Base-by-base conservation (phyloP, 2,113 vertebrate species). In the Grantiella picta region DNA sequence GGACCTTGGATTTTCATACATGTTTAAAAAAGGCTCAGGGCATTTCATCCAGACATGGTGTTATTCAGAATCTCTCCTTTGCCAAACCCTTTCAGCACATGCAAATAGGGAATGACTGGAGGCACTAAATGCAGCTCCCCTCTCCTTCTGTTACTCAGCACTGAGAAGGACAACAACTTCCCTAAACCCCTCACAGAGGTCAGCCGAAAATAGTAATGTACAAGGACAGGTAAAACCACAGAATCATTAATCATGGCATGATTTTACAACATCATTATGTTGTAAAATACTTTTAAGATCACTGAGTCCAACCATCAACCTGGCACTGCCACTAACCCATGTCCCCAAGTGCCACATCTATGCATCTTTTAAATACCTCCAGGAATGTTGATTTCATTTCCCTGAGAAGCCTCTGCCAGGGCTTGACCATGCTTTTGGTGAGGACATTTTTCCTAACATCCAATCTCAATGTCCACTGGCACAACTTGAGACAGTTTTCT, bases 21-120 rank as follows among this genome's bases (percentile, higher is more conserved):
- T 10, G 15, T 33, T 47, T 69, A 6, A 8, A 38, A 65, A 72
- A 24, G 5, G 27, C 13, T 50, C 0, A 0, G 23, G 19, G 49
- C 16, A 16, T 47, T 82, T 86, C 15, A 72, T 61, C 14, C 36
- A 38, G 27, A 68, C 13, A 18, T 10, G 18, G 33, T 5, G 7
- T 77, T 79, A 35, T 16, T 35, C 50, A 69, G 25, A 49, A 70
- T 25, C n/a, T 85, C 42, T 73, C 28, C 61, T 76, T 53, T 66
- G 31, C 52, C 83, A 59, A 33, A 25, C 25, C 25, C 44, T 2
- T 36, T 56, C 75, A 24, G 47, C 38, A 63, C 16, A 12, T 38
- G 31, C 18, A 31, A 79, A 56, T 5, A 29, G 11, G 52, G 53
- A 53, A 89, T 40, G 7, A 31, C 35, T 49, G 36, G 15, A n/a